These are phyloP conservation scores for Dynastes tityus DNA, from an alignment of 2,888 invertebrate species.

Conservation along the genomic window DNA sequence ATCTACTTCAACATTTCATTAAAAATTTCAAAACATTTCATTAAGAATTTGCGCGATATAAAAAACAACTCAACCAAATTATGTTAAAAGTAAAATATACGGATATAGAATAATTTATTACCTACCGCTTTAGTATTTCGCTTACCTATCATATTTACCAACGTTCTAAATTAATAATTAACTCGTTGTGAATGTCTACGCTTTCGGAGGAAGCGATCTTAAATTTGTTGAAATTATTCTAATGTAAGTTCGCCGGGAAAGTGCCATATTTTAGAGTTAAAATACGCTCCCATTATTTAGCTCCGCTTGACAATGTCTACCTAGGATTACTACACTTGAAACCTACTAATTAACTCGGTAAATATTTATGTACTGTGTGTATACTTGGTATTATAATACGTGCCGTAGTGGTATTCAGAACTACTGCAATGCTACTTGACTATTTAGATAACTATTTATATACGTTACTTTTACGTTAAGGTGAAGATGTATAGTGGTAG, in stretches of 20 bases:
- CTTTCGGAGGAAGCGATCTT: conserved; percentile 40
- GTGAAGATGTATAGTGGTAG: too few relatives aligned
- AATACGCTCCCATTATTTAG: conserved; percentile 49
- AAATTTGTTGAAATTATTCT: conserved; percentile 52
- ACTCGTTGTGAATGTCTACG: conserved; percentile 8
- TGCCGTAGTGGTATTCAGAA: too few relatives aligned
- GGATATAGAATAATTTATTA: conserved; percentile 6
- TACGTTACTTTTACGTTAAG: too few relatives aligned
- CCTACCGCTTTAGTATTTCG: neutral
- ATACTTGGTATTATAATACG: conserved; percentile 19
- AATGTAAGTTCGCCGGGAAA: conserved; percentile 45
- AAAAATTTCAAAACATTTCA: too few relatives aligned
- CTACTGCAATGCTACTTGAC: too few relatives aligned
- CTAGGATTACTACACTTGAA: conserved; percentile 52
- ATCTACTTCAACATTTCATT: too few relatives aligned
- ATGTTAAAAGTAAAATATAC: neutral
- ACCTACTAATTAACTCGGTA: conserved; percentile 52
- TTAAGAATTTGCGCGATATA: too few relatives aligned
- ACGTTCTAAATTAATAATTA: conserved; percentile 34
- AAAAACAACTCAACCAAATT: too few relatives aligned
- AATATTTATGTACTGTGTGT: conserved; percentile 51
- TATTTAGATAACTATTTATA: too few relatives aligned
- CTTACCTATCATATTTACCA: conserved; percentile 16
- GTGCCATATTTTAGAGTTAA: conserved; percentile 47
- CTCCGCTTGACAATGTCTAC: conserved; percentile 47